Evolutionary conservation across 2,113 vertebrate species (phyloP).

Genomic region (Helogale parvula): DNA sequence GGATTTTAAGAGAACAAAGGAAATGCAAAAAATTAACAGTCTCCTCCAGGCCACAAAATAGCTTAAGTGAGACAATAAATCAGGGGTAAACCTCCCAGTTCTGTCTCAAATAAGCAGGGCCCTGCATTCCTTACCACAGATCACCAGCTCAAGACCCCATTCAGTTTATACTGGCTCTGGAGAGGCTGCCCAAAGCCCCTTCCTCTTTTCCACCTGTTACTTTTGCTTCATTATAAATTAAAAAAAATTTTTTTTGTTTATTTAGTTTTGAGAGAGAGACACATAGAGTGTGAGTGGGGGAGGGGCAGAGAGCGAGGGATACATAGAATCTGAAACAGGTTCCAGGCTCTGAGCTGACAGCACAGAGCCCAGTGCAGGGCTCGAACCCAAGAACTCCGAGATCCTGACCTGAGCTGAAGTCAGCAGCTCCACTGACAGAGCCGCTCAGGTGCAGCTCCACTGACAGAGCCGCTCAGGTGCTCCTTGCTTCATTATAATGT

Average conservation of each 20-base stretch:
- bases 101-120: background rate
- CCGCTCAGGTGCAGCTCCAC: background rate
- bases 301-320: too few relatives aligned
- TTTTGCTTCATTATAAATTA: background rate
- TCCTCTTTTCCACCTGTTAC: background rate
- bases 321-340: too few relatives aligned
- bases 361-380: too few relatives aligned
- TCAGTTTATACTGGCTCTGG: background rate
- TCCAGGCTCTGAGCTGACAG: too few relatives aligned
- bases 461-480: background rate
- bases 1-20: background rate
- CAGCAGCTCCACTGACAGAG: too few relatives aligned
- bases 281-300: too few relatives aligned
- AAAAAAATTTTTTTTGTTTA: too few relatives aligned
- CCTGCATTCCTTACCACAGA: background rate
- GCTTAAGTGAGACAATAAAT: background rate
- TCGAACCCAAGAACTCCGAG: too few relatives aligned
- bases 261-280: too few relatives aligned
- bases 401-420: too few relatives aligned
- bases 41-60: background rate
- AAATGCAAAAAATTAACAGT: background rate
- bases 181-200: background rate
- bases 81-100: background rate
- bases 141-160: background rate
- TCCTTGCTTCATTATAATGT: background rate